phyloP scores from a whole-genome alignment of 2,113 vertebrate genomes.

The Caloenas nicobarica region DNA sequence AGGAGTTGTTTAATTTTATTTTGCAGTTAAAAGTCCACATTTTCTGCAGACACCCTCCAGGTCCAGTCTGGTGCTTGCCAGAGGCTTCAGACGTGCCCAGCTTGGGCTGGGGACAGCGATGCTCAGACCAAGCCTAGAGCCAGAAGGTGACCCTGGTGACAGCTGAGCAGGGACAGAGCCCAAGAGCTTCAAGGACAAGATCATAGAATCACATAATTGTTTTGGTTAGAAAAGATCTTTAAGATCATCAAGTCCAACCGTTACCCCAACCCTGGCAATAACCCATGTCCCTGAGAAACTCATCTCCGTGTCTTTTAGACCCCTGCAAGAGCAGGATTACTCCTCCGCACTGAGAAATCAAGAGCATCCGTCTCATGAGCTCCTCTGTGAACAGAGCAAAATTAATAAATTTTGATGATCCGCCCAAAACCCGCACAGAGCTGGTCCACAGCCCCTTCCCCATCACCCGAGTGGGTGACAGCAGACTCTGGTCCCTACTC shows the following conservation, averaged over 20 bases:
- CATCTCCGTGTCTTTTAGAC: too few relatives aligned
- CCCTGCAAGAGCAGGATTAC: neutral
- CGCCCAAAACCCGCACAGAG: neutral
- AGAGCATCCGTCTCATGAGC: neutral
- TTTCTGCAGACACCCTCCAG: neutral
- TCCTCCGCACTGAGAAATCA: neutral
- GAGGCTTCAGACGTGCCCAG: neutral
- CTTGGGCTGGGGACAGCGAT: neutral
- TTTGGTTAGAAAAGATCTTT: too few relatives aligned
- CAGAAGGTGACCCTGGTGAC: neutral
- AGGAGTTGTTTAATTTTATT: neutral
- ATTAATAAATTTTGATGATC: neutral
- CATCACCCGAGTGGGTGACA: neutral
- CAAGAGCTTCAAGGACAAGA: neutral
- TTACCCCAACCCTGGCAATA: too few relatives aligned
- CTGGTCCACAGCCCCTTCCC: accelerated
- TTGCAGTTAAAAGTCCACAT: neutral
- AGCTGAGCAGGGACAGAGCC: neutral
- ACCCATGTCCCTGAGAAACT: too few relatives aligned
- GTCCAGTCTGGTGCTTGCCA: neutral
- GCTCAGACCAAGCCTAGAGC: neutral
- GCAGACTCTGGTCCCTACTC: neutral
- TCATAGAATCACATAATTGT: too few relatives aligned
- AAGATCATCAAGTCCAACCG: too few relatives aligned
- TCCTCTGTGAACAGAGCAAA: neutral